Conservation (phyloP, 2,797 vertebrate species). For the Poeciliopsis gracilis region DNA sequence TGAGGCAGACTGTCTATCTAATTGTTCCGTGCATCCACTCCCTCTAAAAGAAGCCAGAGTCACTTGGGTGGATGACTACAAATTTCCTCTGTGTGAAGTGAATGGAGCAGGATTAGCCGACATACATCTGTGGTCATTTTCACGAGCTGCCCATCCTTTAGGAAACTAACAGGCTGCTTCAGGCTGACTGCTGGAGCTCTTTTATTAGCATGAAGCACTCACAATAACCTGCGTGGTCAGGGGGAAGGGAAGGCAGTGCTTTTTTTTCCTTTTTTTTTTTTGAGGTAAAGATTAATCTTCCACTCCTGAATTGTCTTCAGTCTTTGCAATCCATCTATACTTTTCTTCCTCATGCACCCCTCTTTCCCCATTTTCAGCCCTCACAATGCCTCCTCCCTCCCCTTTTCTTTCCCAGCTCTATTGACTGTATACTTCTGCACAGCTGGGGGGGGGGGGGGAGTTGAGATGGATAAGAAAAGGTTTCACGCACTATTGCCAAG, state of each 20-base stretch:
- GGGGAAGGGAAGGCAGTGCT: slow-evolving; percentile 70
- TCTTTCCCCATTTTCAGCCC: slow-evolving; percentile 63
- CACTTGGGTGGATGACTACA: slow-evolving; percentile 61
- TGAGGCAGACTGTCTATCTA: background rate
- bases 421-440: slow-evolving; percentile 80
- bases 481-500: slow-evolving; percentile 34
- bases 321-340: slow-evolving; percentile 63
- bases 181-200: slow-evolving; percentile 79
- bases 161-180: slow-evolving; percentile 75
- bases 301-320: slow-evolving; percentile 75
- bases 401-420: slow-evolving; percentile 60
- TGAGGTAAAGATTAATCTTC: slow-evolving; percentile 83
- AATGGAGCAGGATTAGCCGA: slow-evolving; percentile 74
- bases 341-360: slow-evolving; percentile 59
- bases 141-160: slow-evolving; percentile 64
- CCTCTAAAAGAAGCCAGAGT: slow-evolving; percentile 42
- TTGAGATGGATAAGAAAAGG: slow-evolving; percentile 65
- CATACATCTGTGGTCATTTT: slow-evolving; percentile 79
- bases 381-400: slow-evolving; percentile 64
- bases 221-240: slow-evolving; percentile 81
- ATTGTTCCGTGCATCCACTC: slow-evolving; percentile 41
- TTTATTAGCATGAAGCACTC: slow-evolving; percentile 74
- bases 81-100: slow-evolving; percentile 64
- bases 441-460: slow-evolving; percentile 48
- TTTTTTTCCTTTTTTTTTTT: slow-evolving; percentile 42